Conservation (phyloP, 2,888 invertebrate species). For the Lasioglossum calceatum region DNA sequence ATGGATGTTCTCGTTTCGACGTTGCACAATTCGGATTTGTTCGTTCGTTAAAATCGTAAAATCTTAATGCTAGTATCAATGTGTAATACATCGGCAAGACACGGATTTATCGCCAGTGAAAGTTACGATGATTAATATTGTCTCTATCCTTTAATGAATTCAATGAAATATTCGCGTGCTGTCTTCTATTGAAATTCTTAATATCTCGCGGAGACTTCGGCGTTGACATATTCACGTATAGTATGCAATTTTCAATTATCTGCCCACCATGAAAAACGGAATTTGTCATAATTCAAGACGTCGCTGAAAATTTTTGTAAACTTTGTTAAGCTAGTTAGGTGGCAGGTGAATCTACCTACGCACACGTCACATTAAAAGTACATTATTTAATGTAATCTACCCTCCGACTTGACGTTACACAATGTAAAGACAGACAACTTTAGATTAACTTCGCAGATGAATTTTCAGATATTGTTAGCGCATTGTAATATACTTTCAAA, state of each 20-base stretch:
- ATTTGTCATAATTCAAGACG: not conserved
- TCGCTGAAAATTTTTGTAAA: not conserved
- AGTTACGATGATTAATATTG: slow-evolving; percentile 17
- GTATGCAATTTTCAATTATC: not conserved
- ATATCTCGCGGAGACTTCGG: not conserved
- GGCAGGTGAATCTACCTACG: not conserved
- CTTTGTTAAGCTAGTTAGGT: not conserved
- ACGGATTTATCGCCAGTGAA: not conserved
- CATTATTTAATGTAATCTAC: not conserved
- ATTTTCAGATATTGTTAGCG: not conserved
- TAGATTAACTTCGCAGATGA: not conserved
- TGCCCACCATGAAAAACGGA: not conserved
- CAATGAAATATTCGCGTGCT: not conserved
- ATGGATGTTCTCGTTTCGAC: slow-evolving; percentile 8
- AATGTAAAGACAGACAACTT: not conserved
- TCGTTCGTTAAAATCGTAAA: not conserved
- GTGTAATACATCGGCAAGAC: not conserved
- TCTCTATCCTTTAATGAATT: not conserved
- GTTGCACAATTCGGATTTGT: not conserved
- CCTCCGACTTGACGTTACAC: not conserved
- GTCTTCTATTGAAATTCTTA: not conserved
- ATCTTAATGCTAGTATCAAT: not conserved
- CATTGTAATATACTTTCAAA: not conserved
- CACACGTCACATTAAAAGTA: not conserved
- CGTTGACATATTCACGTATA: not conserved